Percentiles rank a stretch among this genome's conserved stretches.
phyloP scores from a whole-genome alignment of 1,140 invertebrate genomes.

The Latrodectus geometricus region DNA sequence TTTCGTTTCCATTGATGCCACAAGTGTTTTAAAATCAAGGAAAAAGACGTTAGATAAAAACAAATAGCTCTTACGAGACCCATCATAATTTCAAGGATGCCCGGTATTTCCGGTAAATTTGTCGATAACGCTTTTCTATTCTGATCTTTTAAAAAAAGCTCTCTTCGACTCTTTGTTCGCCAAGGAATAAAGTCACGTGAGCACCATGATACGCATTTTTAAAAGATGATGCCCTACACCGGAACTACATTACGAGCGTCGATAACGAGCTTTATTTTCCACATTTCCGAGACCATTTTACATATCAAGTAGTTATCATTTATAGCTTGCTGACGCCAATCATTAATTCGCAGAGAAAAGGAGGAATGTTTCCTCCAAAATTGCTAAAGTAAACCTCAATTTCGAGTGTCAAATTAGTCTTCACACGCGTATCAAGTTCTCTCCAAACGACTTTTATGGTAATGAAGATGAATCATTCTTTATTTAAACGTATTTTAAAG shows the following conservation, averaged over 20 bases:
- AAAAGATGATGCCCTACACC: not conserved
- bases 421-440: not conserved
- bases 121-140: not conserved
- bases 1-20: too few species aligned
- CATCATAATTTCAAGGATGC: too few species aligned
- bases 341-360: not conserved
- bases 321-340: not conserved
- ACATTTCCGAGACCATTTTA: not conserved
- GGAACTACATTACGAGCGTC: not conserved
- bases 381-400: not conserved
- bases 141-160: not conserved
- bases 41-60: too few species aligned
- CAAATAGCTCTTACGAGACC: too few species aligned
- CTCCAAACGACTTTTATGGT: not conserved
- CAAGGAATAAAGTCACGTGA: not conserved
- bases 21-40: too few species aligned
- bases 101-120: too few species aligned
- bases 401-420: not conserved
- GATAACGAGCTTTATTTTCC: conserved; percentile 1
- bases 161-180: not conserved
- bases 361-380: not conserved
- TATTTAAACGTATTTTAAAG: not conserved
- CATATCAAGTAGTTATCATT: not conserved
- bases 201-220: not conserved
- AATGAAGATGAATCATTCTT: not conserved